Conservation (phyloP, 2,888 invertebrate species). For the Rhagonycha lutea region DNA sequence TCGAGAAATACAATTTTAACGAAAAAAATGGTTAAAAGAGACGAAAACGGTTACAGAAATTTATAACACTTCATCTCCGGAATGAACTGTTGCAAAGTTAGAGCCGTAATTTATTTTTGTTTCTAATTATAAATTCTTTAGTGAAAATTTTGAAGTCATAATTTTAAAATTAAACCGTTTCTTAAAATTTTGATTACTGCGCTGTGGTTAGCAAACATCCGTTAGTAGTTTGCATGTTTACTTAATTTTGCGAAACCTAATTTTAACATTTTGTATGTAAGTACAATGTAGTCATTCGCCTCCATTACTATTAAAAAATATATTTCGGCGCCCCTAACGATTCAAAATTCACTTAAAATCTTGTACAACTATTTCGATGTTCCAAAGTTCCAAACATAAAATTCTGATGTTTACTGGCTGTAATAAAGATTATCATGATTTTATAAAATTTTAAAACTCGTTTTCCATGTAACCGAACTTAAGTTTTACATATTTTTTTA, state of each 20-base stretch:
- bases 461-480: neutral
- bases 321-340: neutral
- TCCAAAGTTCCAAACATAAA: neutral
- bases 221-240: neutral
- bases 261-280: neutral
- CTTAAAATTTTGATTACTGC: neutral
- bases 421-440: neutral
- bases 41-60: too few relatives aligned
- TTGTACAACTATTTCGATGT: neutral
- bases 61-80: too few relatives aligned
- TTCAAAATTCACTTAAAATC: neutral
- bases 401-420: neutral
- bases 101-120: neutral
- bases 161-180: neutral
- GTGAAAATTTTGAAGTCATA: neutral
- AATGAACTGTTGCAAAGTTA: too few relatives aligned
- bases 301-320: too few relatives aligned
- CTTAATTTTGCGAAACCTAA: neutral
- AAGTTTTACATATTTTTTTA: neutral
- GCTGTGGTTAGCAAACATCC: neutral
- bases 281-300: neutral
- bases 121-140: neutral
- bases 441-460: neutral
- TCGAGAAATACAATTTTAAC: too few relatives aligned
- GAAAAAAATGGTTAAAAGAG: too few relatives aligned